Base-by-base conservation (phyloP, 2,888 invertebrate species). In the Bellardia pandia region DNA sequence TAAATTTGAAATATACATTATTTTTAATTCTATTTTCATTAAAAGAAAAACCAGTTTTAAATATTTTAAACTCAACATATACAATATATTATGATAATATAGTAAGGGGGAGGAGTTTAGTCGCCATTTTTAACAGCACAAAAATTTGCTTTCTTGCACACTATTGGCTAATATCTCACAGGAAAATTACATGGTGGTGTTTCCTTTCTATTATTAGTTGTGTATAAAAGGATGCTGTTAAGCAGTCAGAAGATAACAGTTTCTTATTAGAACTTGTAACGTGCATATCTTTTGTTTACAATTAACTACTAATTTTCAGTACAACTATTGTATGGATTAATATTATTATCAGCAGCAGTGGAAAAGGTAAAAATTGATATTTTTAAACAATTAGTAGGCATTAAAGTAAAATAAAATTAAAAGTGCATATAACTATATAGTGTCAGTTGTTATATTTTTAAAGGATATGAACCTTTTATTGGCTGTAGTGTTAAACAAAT, bases 181-280 rank as follows among this genome's bases (percentile, higher is more conserved):
- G 58, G 11, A 1, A 53, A 37, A n/a, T 30, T 33, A 60, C 40
- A 56, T 81, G 78, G 79, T 86, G 42, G 62, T 45, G 16, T 69
- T 60, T 79, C 33, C 11, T 53, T 78, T 8, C 9, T 33, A 71
- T 76, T 56, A 40, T 76, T 56, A 40, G 14, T 37, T 0, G 4
- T 40, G 83, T 91, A 92, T 92, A 92, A 88, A 92, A 92, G 87
- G 91, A 91, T 90, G 91, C 91, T 91, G 91, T 83, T 84, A 64
- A 72, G 72, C 76, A 81, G 79, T 37, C 9, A 30, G 75, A 74
- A 64, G 66, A 62, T 80, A 45, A 89, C 91, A 92, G 90, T 92
- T 89, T 76, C 90, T 89, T 87, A 80, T 83, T 76, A 53, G 82
- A 83, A 78, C 37, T 60, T 48, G 68, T 53, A 66, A 78, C 69